Evolutionary conservation across 2,888 invertebrate species (phyloP).

Genomic region (Caradrina clavipalpis): DNA sequence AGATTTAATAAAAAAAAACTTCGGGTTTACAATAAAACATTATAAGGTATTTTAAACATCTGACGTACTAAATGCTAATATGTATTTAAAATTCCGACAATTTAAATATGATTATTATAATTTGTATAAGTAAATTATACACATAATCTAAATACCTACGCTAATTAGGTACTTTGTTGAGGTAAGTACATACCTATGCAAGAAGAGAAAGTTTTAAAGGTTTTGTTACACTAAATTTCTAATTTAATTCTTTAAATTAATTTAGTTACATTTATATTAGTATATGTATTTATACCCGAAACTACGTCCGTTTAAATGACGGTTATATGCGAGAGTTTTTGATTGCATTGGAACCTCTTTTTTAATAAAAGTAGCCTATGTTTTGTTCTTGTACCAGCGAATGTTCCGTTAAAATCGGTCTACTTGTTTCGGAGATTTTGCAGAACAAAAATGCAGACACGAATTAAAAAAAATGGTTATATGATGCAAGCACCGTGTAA

Average conservation of each 20-base stretch:
- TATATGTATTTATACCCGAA: too few relatives aligned
- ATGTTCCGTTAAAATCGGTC: too few relatives aligned
- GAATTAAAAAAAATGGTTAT: too few relatives aligned
- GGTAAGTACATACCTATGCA: not conserved
- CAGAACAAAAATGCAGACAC: too few relatives aligned
- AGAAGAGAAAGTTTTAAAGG: slow-evolving; percentile 29
- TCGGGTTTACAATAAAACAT: not conserved
- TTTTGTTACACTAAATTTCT: slow-evolving; percentile 9
- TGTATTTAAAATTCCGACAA: slow-evolving; percentile 29
- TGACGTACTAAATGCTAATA: slow-evolving; percentile 16
- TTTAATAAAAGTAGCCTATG: too few relatives aligned
- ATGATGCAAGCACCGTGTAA: too few relatives aligned
- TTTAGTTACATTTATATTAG: slow-evolving; percentile 6
- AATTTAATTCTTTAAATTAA: slow-evolving; percentile 19
- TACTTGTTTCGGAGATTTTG: too few relatives aligned
- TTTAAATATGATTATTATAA: slow-evolving; percentile 9
- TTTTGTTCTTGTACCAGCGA: too few relatives aligned
- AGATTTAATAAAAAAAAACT: slow-evolving; percentile 8
- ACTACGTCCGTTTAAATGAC: too few relatives aligned
- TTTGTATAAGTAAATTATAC: slow-evolving; percentile 21
- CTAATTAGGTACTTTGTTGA: slow-evolving; percentile 15
- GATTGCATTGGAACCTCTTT: too few relatives aligned
- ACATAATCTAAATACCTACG: slow-evolving; percentile 6
- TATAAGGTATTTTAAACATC: slow-evolving; percentile 6
- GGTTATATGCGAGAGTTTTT: too few relatives aligned